A percentile compares a stretch with the other conserved stretches of the same genome.
Evolutionary conservation across 2,888 invertebrate species (phyloP).

Genomic region (Campoplex capitator): DNA sequence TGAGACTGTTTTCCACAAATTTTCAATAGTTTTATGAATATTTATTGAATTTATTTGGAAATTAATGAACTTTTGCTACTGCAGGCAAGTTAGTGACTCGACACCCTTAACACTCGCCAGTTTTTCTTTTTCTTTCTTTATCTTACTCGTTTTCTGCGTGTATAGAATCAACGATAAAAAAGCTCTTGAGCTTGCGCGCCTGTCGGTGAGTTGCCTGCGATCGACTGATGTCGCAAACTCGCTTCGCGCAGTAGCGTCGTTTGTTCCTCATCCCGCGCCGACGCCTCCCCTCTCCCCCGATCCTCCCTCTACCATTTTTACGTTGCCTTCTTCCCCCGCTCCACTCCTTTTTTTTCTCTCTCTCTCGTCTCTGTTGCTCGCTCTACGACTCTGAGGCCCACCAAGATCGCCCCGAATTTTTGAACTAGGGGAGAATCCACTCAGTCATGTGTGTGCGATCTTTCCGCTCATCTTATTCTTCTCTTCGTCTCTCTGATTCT

Average conservation of each 20-base stretch:
- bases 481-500: neutral
- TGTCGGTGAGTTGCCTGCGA: constrained; percentile 72
- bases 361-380: neutral
- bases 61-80: neutral
- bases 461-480: constrained; percentile 14
- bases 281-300: constrained; percentile 7
- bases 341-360: neutral
- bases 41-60: neutral
- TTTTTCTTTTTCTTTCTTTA: constrained; percentile 3
- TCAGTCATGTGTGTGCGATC: constrained; percentile 12
- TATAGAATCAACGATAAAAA: constrained; percentile 43
- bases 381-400: neutral
- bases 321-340: neutral
- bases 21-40: neutral
- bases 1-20: neutral
- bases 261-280: constrained; percentile 50
- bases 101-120: constrained; percentile 19
- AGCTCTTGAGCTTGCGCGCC: constrained; percentile 71
- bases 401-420: constrained; percentile 27
- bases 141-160: neutral
- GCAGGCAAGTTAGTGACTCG: neutral
- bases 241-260: constrained; percentile 72
- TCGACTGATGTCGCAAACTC: constrained; percentile 77
- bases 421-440: neutral
- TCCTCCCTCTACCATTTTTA: neutral